A percentile compares a stretch with the other conserved stretches of the same genome.
These are phyloP conservation scores for Eupeodes latifasciatus DNA, from an alignment of 2,888 invertebrate genomes.

Conservation along the genomic window DNA sequence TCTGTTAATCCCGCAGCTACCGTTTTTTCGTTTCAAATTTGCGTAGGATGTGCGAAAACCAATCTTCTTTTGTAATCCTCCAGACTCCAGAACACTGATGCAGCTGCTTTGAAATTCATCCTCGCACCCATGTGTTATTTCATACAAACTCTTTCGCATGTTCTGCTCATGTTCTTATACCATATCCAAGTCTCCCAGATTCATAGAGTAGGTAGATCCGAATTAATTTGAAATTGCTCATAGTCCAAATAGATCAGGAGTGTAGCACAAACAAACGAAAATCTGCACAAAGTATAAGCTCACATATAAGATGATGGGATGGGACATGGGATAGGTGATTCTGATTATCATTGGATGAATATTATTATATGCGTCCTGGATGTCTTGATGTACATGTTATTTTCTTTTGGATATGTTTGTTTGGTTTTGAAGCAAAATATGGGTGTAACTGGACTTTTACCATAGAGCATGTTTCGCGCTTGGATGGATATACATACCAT, in stretches of 20 bases:
- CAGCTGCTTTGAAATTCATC: constrained; percentile 3
- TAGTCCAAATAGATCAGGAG: constrained; percentile 28
- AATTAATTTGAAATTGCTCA: constrained; percentile 27
- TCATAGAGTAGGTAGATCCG: constrained; percentile 22
- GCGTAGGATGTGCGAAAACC: constrained; percentile 41
- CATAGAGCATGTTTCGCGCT: background rate
- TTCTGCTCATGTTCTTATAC: background rate
- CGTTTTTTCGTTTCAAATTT: constrained; percentile 36
- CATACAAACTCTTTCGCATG: background rate
- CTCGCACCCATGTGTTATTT: background rate
- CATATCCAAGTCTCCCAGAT: background rate
- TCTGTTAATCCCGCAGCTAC: constrained; percentile 43
- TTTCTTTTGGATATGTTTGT: background rate
- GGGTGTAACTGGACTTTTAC: constrained; percentile 34
- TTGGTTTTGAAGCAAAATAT: constrained; percentile 1
- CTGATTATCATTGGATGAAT: constrained; percentile 39
- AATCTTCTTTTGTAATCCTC: constrained; percentile 45
- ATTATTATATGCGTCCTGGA: constrained; percentile 48
- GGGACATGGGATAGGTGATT: constrained; percentile 51
- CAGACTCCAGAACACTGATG: background rate
- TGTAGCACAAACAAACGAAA: background rate
- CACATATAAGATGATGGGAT: background rate
- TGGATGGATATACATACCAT: background rate
- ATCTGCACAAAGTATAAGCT: constrained; percentile 8
- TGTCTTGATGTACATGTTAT: background rate